Conservation (phyloP, 2,888 invertebrate species). For the Neoascia interrupta region DNA sequence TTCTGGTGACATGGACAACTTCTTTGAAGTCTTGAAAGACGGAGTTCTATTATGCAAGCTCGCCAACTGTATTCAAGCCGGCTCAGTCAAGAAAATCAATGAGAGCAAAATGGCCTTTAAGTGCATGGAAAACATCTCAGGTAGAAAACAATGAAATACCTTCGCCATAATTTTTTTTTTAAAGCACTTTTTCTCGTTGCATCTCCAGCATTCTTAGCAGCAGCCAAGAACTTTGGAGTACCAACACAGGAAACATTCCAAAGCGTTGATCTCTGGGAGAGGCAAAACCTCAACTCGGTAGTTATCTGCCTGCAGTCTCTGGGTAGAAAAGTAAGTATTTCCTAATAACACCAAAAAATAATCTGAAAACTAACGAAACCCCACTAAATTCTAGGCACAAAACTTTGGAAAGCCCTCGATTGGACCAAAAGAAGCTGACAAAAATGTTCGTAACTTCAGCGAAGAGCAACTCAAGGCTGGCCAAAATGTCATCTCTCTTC, state of each 20-base stretch:
- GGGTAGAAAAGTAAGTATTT: conserved; percentile 90
- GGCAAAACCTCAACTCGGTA: conserved; percentile 96
- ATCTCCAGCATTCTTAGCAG: conserved; percentile 91
- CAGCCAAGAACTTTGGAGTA: conserved; percentile 92
- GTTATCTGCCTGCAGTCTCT: conserved; percentile 96
- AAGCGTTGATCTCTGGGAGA: conserved; percentile 98
- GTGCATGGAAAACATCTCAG: conserved; percentile 98
- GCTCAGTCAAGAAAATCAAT: conserved; percentile 95
- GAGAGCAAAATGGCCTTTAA: conserved; percentile 95
- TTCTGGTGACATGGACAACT: conserved; percentile 95
- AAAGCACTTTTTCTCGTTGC: no score
- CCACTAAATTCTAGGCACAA: conserved; percentile 83
- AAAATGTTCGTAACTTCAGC: conserved; percentile 95
- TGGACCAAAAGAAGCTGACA: conserved; percentile 97
- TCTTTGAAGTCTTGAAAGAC: conserved; percentile 94
- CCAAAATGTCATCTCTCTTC: conserved; percentile 94
- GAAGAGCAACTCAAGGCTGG: conserved; percentile 97
- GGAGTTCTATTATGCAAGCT: conserved; percentile 94
- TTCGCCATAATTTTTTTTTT: no score
- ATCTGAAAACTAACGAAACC: no score
- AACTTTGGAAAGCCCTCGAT: conserved; percentile 92
- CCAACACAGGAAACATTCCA: conserved; percentile 97
- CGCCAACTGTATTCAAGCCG: conserved; percentile 91
- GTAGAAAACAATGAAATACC: no score
- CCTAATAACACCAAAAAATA: neutral